Evolutionary conservation across 2,113 vertebrate species (phyloP).

Genomic region (Alligator sinensis): DNA sequence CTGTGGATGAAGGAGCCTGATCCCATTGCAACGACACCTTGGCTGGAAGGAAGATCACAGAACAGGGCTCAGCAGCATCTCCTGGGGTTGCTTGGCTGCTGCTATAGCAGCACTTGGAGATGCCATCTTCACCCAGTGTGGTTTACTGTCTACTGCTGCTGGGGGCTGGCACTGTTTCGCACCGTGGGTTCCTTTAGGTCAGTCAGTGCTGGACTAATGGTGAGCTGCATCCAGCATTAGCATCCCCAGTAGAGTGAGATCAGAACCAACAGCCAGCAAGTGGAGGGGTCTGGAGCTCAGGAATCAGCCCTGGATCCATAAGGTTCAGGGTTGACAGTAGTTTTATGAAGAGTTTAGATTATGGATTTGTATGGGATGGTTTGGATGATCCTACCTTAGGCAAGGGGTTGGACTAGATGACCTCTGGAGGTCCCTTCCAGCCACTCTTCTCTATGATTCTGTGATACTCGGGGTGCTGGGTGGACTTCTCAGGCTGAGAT

Average conservation of each 20-base stretch:
- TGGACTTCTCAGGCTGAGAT: accelerated
- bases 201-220: too few relatives aligned
- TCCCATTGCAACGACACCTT: not conserved
- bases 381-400: too few relatives aligned
- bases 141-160: too few relatives aligned
- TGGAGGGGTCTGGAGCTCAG: not conserved
- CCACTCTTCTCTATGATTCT: too few relatives aligned
- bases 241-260: too few relatives aligned
- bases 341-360: too few relatives aligned
- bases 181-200: not conserved
- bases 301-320: not conserved
- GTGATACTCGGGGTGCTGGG: accelerated
- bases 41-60: not conserved
- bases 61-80: not conserved
- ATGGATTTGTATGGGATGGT: too few relatives aligned
- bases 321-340: not conserved
- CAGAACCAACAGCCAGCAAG: too few relatives aligned
- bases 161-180: not conserved
- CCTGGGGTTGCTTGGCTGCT: not conserved
- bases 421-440: too few relatives aligned
- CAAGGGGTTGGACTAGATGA: too few relatives aligned
- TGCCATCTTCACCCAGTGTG: not conserved
- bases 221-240: too few relatives aligned
- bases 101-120: accelerated
- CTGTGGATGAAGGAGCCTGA: not conserved